These are phyloP conservation scores for Clistopyga incitator DNA, from an alignment of 2,888 invertebrate genomes.

Conservation along the genomic window DNA sequence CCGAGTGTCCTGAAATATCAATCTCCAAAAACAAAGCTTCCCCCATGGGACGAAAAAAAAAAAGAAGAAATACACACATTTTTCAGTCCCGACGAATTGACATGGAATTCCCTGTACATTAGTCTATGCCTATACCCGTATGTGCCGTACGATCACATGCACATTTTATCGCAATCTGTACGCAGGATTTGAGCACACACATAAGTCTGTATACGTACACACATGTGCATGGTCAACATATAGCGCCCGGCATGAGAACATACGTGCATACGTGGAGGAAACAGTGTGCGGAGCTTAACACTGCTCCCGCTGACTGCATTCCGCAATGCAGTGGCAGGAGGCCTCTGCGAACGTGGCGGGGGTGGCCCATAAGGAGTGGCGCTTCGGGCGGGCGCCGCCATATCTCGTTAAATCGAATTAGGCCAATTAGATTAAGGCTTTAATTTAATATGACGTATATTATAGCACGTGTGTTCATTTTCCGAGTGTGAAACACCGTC, in stretches of 20 bases:
- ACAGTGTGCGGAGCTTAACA: background rate
- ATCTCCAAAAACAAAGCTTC: too few species aligned
- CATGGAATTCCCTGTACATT: background rate
- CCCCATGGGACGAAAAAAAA: too few species aligned
- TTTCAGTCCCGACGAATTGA: too few species aligned
- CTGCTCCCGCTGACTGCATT: conserved; percentile 56
- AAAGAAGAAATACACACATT: too few species aligned
- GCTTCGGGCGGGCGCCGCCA: conserved; percentile 34
- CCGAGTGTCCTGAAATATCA: too few species aligned
- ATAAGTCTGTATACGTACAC: conserved; percentile 12
- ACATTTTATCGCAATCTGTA: conserved; percentile 30
- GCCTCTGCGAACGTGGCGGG: background rate
- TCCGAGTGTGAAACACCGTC: background rate
- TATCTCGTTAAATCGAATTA: conserved; percentile 67
- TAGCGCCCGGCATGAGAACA: background rate
- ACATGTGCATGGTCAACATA: too few species aligned
- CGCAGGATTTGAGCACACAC: conserved; percentile 14
- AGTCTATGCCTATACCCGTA: background rate
- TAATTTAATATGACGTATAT: conserved; percentile 63
- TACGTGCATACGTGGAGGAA: background rate
- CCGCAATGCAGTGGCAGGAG: conserved; percentile 62
- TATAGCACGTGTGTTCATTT: background rate
- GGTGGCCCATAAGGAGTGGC: conserved; percentile 50
- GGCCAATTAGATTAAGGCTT: conserved; percentile 65
- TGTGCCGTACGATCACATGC: background rate